Evolutionary conservation across 2,888 invertebrate species (phyloP).

Genomic region (Criorhina ranunculi): DNA sequence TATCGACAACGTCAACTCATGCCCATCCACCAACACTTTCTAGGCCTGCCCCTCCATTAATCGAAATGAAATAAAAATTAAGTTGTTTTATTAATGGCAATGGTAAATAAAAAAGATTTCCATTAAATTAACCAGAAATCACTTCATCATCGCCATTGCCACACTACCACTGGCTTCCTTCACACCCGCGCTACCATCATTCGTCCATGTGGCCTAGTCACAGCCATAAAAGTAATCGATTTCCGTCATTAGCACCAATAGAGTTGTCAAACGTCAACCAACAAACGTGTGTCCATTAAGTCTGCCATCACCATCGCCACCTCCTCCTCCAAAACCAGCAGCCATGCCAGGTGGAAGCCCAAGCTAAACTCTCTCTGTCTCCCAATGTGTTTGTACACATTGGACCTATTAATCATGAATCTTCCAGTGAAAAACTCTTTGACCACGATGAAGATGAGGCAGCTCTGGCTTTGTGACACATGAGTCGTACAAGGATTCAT

Average conservation of each 20-base stretch:
- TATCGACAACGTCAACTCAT: not conserved
- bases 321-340: not conserved
- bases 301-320: constrained; percentile 41
- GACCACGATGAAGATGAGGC: constrained; percentile 31
- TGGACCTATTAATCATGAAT: constrained; percentile 61
- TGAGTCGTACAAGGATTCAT: constrained; percentile 25
- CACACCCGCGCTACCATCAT: constrained; percentile 21
- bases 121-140: constrained; percentile 76
- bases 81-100: constrained; percentile 63
- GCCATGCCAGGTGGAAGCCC: constrained; percentile 14
- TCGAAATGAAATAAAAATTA: constrained; percentile 68
- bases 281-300: constrained; percentile 65
- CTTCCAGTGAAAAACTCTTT: constrained; percentile 28
- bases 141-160: constrained; percentile 61
- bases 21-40: constrained; percentile 21
- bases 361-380: constrained; percentile 9
- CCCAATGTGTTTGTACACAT: not conserved
- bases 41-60: constrained; percentile 62
- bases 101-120: constrained; percentile 68
- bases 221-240: constrained; percentile 67
- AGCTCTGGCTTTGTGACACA: constrained; percentile 25
- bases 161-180: constrained; percentile 23
- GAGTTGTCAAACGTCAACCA: constrained; percentile 75
- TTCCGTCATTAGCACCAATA: constrained; percentile 73
- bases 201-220: constrained; percentile 21